phyloP scores from a whole-genome alignment of 1,140 invertebrate genomes.

The Wasmannia auropunctata region DNA sequence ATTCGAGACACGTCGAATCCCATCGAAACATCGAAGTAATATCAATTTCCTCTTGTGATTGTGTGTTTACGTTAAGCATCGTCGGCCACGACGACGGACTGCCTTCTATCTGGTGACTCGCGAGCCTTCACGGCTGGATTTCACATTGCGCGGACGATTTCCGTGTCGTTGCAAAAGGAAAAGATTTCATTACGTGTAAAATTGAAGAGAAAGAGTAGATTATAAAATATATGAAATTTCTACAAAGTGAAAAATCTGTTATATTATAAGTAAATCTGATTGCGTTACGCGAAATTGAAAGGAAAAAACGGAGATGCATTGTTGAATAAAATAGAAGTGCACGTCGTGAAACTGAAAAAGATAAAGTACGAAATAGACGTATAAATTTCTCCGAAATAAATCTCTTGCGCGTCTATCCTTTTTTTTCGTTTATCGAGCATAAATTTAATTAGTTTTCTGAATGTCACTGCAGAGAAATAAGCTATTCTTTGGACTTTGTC shows the following conservation, averaged over 20 bases:
- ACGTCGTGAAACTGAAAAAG: neutral
- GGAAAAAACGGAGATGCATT: neutral
- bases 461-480: neutral
- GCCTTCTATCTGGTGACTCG: constrained; percentile 45
- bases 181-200: neutral
- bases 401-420: neutral
- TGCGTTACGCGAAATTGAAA: neutral
- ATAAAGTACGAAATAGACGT: neutral
- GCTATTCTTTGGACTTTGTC: neutral
- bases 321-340: neutral
- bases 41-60: neutral
- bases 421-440: neutral
- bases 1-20: neutral
- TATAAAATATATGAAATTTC: neutral
- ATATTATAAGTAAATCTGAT: neutral
- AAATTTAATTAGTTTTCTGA: neutral
- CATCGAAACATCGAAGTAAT: neutral
- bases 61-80: constrained; percentile 8
- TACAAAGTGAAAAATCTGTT: neutral
- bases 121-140: neutral
- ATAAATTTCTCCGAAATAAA: neutral
- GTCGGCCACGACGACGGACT: neutral
- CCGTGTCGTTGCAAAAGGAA: neutral
- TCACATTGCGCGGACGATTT: neutral
- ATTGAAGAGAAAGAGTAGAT: neutral